These are phyloP conservation scores for Sciurus carolinensis DNA, from an alignment of 2,797 vertebrate genomes.

Conservation along the genomic window DNA sequence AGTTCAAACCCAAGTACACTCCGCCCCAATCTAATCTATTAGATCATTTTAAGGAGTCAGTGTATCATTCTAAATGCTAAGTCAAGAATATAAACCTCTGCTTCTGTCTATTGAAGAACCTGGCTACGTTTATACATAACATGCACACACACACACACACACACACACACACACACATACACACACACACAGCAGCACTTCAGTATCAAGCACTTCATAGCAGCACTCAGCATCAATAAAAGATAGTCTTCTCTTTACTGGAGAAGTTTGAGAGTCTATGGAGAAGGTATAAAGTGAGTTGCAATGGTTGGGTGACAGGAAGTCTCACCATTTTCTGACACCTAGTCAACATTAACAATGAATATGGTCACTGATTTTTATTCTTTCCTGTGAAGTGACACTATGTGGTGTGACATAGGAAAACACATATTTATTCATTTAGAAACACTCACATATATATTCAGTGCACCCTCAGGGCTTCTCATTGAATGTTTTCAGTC, in stretches of 20 bases:
- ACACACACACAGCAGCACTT: too few species aligned
- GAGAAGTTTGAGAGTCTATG: not conserved
- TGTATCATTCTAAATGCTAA: not conserved
- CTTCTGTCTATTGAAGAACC: not conserved
- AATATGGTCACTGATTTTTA: not conserved
- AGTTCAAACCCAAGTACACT: too few species aligned
- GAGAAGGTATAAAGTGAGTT: not conserved
- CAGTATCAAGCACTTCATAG: too few species aligned
- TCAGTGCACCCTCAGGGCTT: not conserved
- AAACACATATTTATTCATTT: not conserved
- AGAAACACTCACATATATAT: rapidly evolving
- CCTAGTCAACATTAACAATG: not conserved
- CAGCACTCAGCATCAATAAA: too few species aligned
- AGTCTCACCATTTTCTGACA: not conserved
- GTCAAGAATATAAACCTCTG: not conserved
- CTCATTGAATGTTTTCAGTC: not conserved
- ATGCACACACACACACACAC: too few species aligned
- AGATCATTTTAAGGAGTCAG: not conserved
- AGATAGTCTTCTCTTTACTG: not conserved
- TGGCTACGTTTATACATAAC: too few species aligned
- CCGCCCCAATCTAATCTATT: not conserved
- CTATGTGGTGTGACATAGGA: not conserved
- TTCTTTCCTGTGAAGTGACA: not conserved
- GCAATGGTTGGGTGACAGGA: not conserved
- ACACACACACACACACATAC: too few species aligned